These are phyloP conservation scores for Noctua janthe DNA, from an alignment of 2,888 invertebrate genomes.

Conservation along the genomic window DNA sequence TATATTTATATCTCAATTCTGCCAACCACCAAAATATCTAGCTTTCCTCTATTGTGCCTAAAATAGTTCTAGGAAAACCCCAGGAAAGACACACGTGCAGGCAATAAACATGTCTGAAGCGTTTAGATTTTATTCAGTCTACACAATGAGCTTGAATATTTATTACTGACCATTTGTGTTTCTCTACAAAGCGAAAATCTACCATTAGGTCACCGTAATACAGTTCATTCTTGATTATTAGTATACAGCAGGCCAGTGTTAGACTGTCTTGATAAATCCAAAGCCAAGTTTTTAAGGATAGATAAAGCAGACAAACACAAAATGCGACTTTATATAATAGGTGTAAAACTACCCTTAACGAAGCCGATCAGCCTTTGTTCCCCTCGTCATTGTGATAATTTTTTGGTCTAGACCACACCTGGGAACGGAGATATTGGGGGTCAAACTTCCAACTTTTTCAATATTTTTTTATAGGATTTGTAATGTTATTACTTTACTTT, in stretches of 20 bases:
- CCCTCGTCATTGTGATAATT: too few species aligned
- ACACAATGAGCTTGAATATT: constrained; percentile 1
- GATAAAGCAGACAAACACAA: too few species aligned
- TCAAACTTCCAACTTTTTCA: too few species aligned
- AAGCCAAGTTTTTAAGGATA: too few species aligned
- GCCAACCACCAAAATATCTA: background rate
- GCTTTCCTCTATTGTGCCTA: background rate
- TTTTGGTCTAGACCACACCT: too few species aligned
- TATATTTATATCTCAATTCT: background rate
- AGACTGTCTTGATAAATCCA: too few species aligned
- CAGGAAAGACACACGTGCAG: constrained; percentile 18
- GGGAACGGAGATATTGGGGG: too few species aligned
- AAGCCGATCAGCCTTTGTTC: too few species aligned
- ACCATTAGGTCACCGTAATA: background rate
- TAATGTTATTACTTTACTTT: too few species aligned
- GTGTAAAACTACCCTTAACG: too few species aligned
- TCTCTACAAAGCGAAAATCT: background rate
- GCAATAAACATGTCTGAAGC: constrained; percentile 22
- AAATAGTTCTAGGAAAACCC: constrained; percentile 8
- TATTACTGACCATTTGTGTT: constrained; percentile 7
- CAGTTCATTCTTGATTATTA: background rate
- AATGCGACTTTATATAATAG: too few species aligned
- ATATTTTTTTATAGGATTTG: too few species aligned
- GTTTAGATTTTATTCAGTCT: background rate
- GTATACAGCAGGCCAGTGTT: background rate